Conservation (phyloP, 2,888 invertebrate species). For the Drosophila demipolita region DNA sequence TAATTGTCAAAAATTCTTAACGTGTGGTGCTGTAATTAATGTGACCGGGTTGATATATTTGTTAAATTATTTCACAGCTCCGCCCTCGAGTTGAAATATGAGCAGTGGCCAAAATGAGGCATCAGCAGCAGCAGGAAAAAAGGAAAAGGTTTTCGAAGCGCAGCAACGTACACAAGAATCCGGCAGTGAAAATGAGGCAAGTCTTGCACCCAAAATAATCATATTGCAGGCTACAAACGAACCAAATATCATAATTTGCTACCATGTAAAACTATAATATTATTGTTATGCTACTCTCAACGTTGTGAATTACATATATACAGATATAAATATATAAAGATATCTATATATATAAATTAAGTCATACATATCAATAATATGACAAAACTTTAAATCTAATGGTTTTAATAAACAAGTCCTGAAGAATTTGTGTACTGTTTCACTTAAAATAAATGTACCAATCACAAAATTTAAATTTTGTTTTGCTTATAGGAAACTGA, state of each 20-base stretch:
- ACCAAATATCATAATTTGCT: background rate
- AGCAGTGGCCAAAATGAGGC: constrained; percentile 83
- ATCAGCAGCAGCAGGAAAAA: constrained; percentile 71
- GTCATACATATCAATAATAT: background rate
- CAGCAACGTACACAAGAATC: constrained; percentile 80
- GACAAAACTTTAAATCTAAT: background rate
- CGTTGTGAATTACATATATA: background rate
- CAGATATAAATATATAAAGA: background rate
- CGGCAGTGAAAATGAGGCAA: constrained; percentile 83
- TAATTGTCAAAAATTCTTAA: constrained; percentile 61
- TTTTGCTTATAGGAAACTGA: constrained; percentile 76
- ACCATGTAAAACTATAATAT: background rate
- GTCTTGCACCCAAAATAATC: constrained; percentile 6
- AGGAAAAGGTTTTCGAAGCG: constrained; percentile 80
- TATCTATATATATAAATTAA: background rate
- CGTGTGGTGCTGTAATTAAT: constrained; percentile 48
- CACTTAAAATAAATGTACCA: too few relatives aligned
- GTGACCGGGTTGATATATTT: constrained; percentile 36
- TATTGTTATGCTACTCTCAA: background rate
- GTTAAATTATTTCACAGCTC: constrained; percentile 29
- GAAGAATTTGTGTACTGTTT: too few relatives aligned
- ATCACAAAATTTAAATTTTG: background rate
- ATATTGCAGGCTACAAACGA: background rate
- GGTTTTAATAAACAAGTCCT: background rate
- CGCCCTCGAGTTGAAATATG: constrained; percentile 75